Evolutionary conservation across 2,113 vertebrate genomes (phyloP), one percentile per base, ranked within the genome.

Genomic region (Myiagra hebetior): DNA sequence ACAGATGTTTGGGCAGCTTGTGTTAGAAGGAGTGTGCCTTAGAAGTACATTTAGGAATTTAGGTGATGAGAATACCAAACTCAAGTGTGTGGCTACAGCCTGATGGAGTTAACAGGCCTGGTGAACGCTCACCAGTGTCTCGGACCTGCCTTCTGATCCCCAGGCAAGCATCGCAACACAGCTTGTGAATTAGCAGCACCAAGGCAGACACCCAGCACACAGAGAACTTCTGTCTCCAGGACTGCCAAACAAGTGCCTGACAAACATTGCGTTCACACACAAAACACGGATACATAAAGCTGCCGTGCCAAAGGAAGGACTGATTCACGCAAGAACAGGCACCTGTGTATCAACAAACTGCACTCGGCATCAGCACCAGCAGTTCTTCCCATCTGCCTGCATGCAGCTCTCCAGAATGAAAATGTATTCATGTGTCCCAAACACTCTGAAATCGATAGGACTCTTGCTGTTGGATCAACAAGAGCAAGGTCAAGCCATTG

Each of bases 1-100:
- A 95, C 98, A 98, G 98, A 98, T 98, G 98, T 98, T 98, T 82
- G 85, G 95, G 97, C 95, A 97, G 97, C 97, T 97, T 98, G 97
- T 75, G 95, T 96, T 96, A 96, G 90, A 90, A 94, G 89, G 37
- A 93, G 68, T 62, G 87, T 70, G 47, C 89, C 93, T 96, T 87
- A 92, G 94, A 96, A 96, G 88, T 90, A 84, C 83, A 91, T 95
- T 97, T 95, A 74, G 63, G 96, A 95, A 92, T 86, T 92, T 81
- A 96, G 93, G 97, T 96, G 92, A 96, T 90, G 94, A 95, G 86
- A 86, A 95, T 84, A 70, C 42, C 47, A 53, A 97, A 82, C 65
- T 91, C 85, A 35, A 74, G 84, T 64, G 78, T 85, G 78, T 83
- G 84, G 85, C 64, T 77, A n/a, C 77, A 94, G 62, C 75, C 41